These are phyloP conservation scores for Incurvaria masculella DNA, from an alignment of 2,888 invertebrate species.

Conservation along the genomic window DNA sequence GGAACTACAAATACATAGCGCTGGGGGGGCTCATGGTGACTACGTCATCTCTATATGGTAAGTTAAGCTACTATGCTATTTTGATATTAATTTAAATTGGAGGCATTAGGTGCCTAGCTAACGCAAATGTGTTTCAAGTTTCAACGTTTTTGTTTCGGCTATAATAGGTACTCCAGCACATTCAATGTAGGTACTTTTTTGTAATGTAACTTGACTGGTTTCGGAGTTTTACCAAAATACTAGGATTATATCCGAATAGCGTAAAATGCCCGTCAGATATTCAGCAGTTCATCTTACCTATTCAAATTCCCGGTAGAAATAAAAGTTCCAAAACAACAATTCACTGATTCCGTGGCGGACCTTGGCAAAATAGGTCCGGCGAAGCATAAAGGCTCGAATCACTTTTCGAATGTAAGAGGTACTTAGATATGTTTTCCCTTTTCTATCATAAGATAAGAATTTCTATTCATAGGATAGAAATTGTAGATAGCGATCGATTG, in stretches of 20 bases:
- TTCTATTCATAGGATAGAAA: too few relatives aligned
- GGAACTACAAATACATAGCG: slow-evolving; percentile 42
- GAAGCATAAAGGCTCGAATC: too few relatives aligned
- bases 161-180: not conserved
- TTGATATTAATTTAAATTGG: not conserved
- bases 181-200: not conserved
- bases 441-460: too few relatives aligned
- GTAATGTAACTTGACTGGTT: not conserved
- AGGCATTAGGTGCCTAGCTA: not conserved
- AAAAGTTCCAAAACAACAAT: too few relatives aligned
- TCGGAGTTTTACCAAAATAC: not conserved
- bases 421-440: too few relatives aligned
- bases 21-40: slow-evolving; percentile 34
- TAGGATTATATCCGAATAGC: not conserved
- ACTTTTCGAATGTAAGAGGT: too few relatives aligned
- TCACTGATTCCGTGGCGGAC: too few relatives aligned
- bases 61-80: slow-evolving; percentile 16
- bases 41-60: slow-evolving; percentile 37
- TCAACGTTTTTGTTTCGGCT: not conserved
- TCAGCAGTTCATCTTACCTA: too few relatives aligned
- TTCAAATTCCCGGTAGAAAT: too few relatives aligned
- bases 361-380: too few relatives aligned
- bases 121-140: not conserved
- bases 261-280: too few relatives aligned
- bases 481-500: too few relatives aligned